Evolutionary conservation across 2,888 invertebrate genomes (phyloP).

Genomic region (Chymomyza fuscimana): DNA sequence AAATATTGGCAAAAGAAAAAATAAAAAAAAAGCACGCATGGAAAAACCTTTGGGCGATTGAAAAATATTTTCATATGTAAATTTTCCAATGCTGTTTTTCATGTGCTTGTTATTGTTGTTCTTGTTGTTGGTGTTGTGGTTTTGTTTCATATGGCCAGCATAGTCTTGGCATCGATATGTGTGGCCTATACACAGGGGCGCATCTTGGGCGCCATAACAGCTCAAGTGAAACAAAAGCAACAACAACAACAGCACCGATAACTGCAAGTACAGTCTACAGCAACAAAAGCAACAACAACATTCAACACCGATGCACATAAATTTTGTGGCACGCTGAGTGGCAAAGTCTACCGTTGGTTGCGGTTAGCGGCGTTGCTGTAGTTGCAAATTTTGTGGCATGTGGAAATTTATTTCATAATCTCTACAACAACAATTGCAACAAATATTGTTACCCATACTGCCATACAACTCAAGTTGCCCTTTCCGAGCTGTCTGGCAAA

Average conservation of each 20-base stretch:
- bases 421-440: constrained; percentile 39
- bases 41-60: constrained; percentile 58
- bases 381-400: constrained; percentile 66
- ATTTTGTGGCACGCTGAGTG: constrained; percentile 38
- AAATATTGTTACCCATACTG: not conserved
- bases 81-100: constrained; percentile 37
- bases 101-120: constrained; percentile 28
- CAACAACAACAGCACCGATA: not conserved
- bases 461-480: not conserved
- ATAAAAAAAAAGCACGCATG: not conserved
- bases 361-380: constrained; percentile 48
- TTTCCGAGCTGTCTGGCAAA: constrained; percentile 9
- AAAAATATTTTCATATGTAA: constrained; percentile 69
- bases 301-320: constrained; percentile 17
- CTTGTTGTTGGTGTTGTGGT: constrained; percentile 29
- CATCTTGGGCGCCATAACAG: constrained; percentile 36
- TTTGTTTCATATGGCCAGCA: constrained; percentile 10
- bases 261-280: not conserved
- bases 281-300: not conserved
- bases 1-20: constrained; percentile 9
- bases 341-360: constrained; percentile 41
- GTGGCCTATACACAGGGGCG: constrained; percentile 47
- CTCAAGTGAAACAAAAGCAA: constrained; percentile 9
- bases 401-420: constrained; percentile 73
- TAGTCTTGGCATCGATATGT: constrained; percentile 29